These are phyloP conservation scores for Sprattus sprattus DNA, from an alignment of 2,113 vertebrate genomes.

Conservation along the genomic window DNA sequence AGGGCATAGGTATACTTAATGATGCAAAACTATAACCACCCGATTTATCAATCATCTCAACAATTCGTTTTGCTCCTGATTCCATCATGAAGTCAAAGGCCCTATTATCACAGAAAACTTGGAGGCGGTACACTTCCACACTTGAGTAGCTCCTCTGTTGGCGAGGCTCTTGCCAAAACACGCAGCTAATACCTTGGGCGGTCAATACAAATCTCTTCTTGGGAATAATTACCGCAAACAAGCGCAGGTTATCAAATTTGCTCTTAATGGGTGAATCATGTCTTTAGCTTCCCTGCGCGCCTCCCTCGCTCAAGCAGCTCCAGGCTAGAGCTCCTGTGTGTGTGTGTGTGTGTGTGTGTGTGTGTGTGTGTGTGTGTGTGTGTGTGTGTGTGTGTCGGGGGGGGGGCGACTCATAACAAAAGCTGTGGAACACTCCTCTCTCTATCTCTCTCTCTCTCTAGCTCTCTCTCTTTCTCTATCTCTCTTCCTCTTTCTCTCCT, in stretches of 20 bases:
- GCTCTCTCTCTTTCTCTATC: constrained; percentile 46
- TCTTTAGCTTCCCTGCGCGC: background rate
- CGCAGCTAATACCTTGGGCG: constrained; percentile 5
- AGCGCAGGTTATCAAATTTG: constrained; percentile 14
- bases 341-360: background rate
- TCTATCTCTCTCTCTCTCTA: constrained; percentile 51
- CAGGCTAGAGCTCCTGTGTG: constrained; percentile 5
- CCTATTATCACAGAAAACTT: background rate
- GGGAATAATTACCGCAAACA: constrained; percentile 13
- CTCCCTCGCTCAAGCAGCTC: background rate
- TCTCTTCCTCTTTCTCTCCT: constrained; percentile 50
- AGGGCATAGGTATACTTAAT: constrained; percentile 12
- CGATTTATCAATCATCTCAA: constrained; percentile 1
- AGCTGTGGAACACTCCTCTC: background rate
- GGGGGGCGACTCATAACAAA: background rate
- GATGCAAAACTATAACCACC: background rate
- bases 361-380: background rate
- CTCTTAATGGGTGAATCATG: constrained; percentile 19
- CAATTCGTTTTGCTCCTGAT: background rate
- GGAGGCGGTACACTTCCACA: background rate
- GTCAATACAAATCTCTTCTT: constrained; percentile 20
- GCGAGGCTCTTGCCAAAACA: background rate
- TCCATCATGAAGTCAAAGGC: background rate
- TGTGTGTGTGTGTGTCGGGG: background rate
- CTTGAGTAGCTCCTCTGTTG: background rate